Evolutionary conservation across 2,113 vertebrate genomes (phyloP), one percentile per base, ranked within the genome.

Genomic region (Myrmecophaga tridactyla): DNA sequence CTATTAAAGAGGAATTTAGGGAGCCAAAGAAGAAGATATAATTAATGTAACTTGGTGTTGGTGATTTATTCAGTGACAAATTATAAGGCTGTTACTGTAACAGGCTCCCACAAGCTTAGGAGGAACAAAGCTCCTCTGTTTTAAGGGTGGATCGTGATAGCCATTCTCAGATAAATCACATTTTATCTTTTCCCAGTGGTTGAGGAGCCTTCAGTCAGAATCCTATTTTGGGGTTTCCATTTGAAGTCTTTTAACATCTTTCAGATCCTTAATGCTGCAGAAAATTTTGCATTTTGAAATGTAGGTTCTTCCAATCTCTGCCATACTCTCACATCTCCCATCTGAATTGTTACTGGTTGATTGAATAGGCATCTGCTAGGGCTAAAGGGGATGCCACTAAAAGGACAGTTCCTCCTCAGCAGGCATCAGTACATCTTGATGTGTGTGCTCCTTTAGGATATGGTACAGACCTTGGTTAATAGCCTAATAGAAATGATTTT

Each of bases 61-160:
- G 60, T 94, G 86, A 97, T 67, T 97, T 94, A 60, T 89, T 89
- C 93, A 78, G 51, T 90, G 92, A 93, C 75, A 96, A 97, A 96
- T 87, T 96, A 87, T 69, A 95, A 88, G 72, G 70, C 77, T 96
- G 86, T 63, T 81, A 70, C 92, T 85, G 43, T 77, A 94, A 82
- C 39, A 56, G 14, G 75, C 83, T 77, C 72, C 65, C 76, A 63
- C 56, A 69, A 73, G 53, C 67, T 95, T 75, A 43, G 80, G 48
- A 96, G 25, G 46, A 95, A 92, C 27, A 77, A 91, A 88, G 84
- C 48, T 84, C 72, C 77, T 89, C 77, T 95, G 76, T 60, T 86
- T 73, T 86, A 96, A 87, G 65, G 46, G 90, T 53, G 60, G 89
- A 25, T 80, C 31, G 29, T 92, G 56, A 83, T 72, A 90, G 85